Evolutionary conservation across 2,113 vertebrate species (phyloP), one percentile per base, ranked within the genome.

Genomic region (Okapia johnstoni): DNA sequence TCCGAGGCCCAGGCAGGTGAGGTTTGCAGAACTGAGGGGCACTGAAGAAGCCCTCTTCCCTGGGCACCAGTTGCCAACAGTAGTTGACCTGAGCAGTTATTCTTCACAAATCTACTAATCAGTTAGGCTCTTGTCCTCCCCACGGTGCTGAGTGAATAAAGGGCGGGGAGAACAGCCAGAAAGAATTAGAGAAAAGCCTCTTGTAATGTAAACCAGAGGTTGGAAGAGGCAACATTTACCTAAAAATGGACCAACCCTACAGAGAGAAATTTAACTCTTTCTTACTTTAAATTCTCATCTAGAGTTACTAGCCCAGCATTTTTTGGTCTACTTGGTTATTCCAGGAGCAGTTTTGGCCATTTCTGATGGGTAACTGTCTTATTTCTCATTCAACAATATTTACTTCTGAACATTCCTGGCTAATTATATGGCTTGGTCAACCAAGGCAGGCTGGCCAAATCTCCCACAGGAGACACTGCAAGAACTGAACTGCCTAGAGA

Each of bases 301-400:
- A 46, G 15, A 70, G 73, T 48, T 93, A 52, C 81, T 66, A n/a
- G 36, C 25, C 66, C 40, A 86, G 33, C 7, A 50, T 40, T 76
- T 58, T 83, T 26, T 26, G 77, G 50, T 73, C 57, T 83, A 17
- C 23, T 61, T 79, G 43, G 61, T 11, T 16, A 77, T 97, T 93
- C 73, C 87, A 48, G 43, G 15, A 97, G 55, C 5, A 4, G 6
- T 84, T n/a, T 28, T 25, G 84, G 58, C 48, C 57, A 12, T 90
- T 98, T 96, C 8, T 77, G 55, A 85, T 48, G 52, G 89, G 93
- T 97, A 96, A 97, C 6, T 2, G 7, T 96, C 90, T 92, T 94
- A 52, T 96, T 98, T 98, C 93, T 97, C 94, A 61, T 97, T 61
- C 87, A 97, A 93, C 97, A 58, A 36, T 57, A 60, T 95, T 95